Base-by-base conservation (phyloP, 2,113 vertebrate species). In the Turnix velox region DNA sequence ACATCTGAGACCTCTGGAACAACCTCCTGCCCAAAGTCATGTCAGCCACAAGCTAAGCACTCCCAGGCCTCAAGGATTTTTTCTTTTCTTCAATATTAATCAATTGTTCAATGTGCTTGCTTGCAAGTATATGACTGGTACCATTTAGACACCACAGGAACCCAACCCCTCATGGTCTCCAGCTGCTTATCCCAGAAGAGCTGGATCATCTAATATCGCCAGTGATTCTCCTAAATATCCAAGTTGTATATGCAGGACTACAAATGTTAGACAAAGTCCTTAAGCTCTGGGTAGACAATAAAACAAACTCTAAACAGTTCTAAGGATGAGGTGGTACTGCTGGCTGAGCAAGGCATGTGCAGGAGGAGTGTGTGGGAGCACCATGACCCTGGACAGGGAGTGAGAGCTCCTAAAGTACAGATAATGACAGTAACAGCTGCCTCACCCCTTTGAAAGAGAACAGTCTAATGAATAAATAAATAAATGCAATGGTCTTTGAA, bases 291-390 rank as follows among this genome's bases (percentile, higher is more conserved):
- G 7, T 13, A 20, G 8, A 27, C 17, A 61, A 61, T 18, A 24
- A 61, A 18, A 61, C 37, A 4, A 2, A 40, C 58, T 61, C 58
- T 37, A 40, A 28, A 40, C 18, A 39, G 37, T 40, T 61, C 37
- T 25, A 61, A 61, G 23, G 27, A 52, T 1, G 7, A 52, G 16
- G 27, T 58, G 18, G 17, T 25, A 83, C 10, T 1, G 1, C 13
- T 67, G 0, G 0, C 7, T 46, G n/a, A 39, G 30, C 43, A 68
- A 69, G 13, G 9, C 0, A 0, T 20, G 18, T 30, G 31, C 0
- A 1, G 13, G 40, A 90, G 51, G 18, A 43, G 49, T 1, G 3
- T 4, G 25, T 33, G 24, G 7, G 30, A 59, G 35, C 33, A 62
- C 19, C 63, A 49, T 0, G 7, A 42, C 18, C 27, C 25, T 17